Evolutionary conservation across 2,113 vertebrate genomes (phyloP).

Genomic region (Coturnix japonica): DNA sequence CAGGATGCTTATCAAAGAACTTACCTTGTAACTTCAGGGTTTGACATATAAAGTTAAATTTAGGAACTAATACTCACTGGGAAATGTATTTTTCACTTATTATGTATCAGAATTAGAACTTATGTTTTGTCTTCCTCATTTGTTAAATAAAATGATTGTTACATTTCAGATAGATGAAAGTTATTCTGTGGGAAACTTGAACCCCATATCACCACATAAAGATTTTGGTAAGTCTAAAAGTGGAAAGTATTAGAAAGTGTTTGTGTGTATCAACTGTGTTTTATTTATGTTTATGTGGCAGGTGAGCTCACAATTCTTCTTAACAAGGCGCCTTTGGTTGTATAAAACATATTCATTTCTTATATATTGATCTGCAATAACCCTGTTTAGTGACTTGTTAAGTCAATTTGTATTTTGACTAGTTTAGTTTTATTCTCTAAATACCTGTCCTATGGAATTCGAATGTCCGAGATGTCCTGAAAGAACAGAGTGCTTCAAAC

Average conservation of each 20-base stretch:
- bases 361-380: not conserved
- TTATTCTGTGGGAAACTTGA: slow-evolving; percentile 64
- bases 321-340: not conserved
- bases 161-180: slow-evolving; percentile 72
- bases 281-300: not conserved
- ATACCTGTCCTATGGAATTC: not conserved
- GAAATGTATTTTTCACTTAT: not conserved
- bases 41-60: not conserved
- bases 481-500: not conserved
- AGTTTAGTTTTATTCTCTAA: not conserved
- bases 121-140: slow-evolving; percentile 1
- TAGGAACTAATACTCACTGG: not conserved
- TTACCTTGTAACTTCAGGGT: not conserved
- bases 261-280: not conserved
- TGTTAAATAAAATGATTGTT: slow-evolving; percentile 49
- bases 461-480: not conserved
- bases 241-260: not conserved
- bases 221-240: slow-evolving; percentile 76
- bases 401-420: not conserved
- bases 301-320: not conserved
- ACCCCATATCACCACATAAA: slow-evolving; percentile 70
- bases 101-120: not conserved
- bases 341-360: not conserved
- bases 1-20: not conserved
- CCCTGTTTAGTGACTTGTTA: not conserved